Percentiles rank a stretch among this genome's conserved stretches.
These are phyloP conservation scores for Cyphomyrus discorhynchus DNA, from an alignment of 2,113 vertebrate species.

Conservation along the genomic window DNA sequence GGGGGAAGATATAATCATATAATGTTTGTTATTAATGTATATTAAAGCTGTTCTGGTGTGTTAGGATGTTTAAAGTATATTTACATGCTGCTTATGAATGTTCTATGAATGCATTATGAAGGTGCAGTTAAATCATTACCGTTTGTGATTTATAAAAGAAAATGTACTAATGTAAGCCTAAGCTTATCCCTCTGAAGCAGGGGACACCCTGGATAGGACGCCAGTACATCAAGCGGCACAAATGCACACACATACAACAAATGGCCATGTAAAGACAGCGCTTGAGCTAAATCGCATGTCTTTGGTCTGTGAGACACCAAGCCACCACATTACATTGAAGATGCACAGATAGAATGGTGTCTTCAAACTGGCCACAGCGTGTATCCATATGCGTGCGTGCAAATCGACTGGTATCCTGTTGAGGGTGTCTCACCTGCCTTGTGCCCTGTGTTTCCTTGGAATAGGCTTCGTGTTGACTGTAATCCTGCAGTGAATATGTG, in stretches of 20 bases:
- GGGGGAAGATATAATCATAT: neutral
- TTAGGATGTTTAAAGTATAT: too few relatives aligned
- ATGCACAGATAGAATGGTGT: neutral
- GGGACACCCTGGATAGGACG: neutral
- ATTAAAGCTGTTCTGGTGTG: neutral
- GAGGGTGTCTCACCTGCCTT: neutral
- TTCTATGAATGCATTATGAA: neutral
- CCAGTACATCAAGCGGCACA: neutral
- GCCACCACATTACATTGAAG: neutral
- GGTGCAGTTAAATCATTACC: neutral
- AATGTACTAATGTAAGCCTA: neutral
- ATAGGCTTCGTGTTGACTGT: neutral
- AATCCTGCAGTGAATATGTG: neutral
- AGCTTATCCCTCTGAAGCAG: neutral
- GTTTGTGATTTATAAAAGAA: neutral
- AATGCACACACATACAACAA: neutral
- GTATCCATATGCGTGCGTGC: neutral
- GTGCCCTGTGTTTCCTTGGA: neutral
- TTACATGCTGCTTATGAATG: neutral
- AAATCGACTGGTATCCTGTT: neutral
- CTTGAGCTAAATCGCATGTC: neutral
- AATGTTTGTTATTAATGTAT: neutral
- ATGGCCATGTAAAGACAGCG: neutral
- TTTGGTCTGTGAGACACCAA: neutral
- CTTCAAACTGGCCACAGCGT: neutral